Evolutionary conservation across 53 echinoderm and acorn worm species (phyloP).

Genomic region (Holothuria leucospilota): DNA sequence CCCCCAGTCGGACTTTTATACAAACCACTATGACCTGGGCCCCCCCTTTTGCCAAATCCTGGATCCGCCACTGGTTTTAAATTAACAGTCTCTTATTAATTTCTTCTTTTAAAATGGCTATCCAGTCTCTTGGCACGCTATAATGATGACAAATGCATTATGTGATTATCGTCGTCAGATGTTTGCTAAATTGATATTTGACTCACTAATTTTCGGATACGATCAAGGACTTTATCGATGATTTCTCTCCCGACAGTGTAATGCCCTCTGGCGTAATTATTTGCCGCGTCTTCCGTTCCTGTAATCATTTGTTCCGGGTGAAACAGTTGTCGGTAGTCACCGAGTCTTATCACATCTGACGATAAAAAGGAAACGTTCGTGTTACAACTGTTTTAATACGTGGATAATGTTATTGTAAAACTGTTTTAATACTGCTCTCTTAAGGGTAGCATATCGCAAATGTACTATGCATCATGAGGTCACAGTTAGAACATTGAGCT

Average conservation of each 20-base stretch:
- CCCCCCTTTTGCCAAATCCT: too few relatives aligned
- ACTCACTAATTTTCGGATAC: constrained; percentile 50
- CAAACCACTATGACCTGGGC: too few relatives aligned
- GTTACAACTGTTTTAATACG: too few relatives aligned
- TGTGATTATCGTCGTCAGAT: not conserved
- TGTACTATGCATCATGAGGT: too few relatives aligned
- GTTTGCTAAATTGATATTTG: too few relatives aligned
- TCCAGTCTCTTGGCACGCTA: not conserved
- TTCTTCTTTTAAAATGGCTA: not conserved
- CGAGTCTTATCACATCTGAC: constrained; percentile 61
- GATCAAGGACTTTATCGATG: constrained; percentile 54
- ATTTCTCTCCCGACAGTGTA: constrained; percentile 70
- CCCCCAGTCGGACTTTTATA: too few relatives aligned
- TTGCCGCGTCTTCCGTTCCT: constrained; percentile 75
- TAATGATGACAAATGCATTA: not conserved
- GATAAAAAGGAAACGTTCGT: not conserved
- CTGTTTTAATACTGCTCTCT: too few relatives aligned
- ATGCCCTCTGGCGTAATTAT: constrained; percentile 76
- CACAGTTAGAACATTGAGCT: too few relatives aligned
- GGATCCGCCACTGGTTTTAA: too few relatives aligned
- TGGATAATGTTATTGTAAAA: too few relatives aligned
- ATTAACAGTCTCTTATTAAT: not conserved
- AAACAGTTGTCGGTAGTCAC: constrained; percentile 61
- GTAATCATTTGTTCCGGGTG: constrained; percentile 52
- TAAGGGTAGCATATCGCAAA: too few relatives aligned